Percentiles rank a stretch among this genome's conserved stretches.
phyloP scores from a whole-genome alignment of 2,888 invertebrate genomes.

The Selenia dentaria region DNA sequence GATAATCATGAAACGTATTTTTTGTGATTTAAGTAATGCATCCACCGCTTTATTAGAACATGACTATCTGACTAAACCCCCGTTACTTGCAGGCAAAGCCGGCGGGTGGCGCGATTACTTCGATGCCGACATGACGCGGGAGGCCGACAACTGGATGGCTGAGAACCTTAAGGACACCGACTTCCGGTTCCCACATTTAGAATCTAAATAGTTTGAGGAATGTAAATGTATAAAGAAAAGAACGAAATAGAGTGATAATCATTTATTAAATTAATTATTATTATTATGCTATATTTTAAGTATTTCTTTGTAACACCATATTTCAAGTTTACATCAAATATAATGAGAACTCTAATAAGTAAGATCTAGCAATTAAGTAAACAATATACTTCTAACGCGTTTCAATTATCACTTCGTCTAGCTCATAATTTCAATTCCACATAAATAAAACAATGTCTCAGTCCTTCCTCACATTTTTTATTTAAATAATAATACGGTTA shows the following conservation, averaged over 20 bases:
- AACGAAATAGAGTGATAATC: constrained; percentile 69
- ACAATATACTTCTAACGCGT: constrained; percentile 55
- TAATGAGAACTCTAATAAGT: constrained; percentile 54
- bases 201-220: constrained; percentile 6
- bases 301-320: constrained; percentile 83
- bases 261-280: constrained; percentile 69
- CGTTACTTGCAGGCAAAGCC: constrained; percentile 40
- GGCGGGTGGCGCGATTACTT: constrained; percentile 91
- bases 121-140: constrained; percentile 86
- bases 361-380: constrained; percentile 70
- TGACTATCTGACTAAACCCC: too few species aligned
- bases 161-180: constrained; percentile 86
- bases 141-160: constrained; percentile 89
- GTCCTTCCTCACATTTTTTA: constrained; percentile 76
- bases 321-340: constrained; percentile 74
- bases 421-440: constrained; percentile 54
- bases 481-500: constrained; percentile 83
- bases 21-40: too few species aligned
- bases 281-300: constrained; percentile 76
- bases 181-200: constrained; percentile 81
- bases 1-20: too few species aligned
- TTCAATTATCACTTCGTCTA: constrained; percentile 55
- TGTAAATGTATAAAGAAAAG: constrained; percentile 48
- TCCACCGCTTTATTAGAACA: too few species aligned
- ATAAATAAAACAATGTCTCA: constrained; percentile 81